These are phyloP conservation scores for Intellagama lesueurii DNA, from an alignment of 2,797 vertebrate genomes.

Conservation along the genomic window DNA sequence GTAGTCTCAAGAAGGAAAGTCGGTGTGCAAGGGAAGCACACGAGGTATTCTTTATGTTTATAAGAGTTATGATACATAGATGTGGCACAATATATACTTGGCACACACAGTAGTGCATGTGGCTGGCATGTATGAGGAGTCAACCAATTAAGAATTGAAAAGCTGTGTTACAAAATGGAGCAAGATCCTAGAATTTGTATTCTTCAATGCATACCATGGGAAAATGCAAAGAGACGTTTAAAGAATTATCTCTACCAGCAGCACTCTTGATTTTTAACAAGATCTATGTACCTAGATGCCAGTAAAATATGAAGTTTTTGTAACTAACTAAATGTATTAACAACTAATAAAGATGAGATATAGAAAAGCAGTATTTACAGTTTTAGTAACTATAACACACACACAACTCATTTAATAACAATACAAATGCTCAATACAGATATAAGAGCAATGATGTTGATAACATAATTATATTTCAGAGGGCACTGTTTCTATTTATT, in stretches of 20 bases:
- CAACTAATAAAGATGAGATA: background rate
- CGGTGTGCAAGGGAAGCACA: background rate
- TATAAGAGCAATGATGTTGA: background rate
- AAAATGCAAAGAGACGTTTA: background rate
- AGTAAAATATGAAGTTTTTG: background rate
- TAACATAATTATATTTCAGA: background rate
- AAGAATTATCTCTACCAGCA: background rate
- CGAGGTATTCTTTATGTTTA: background rate
- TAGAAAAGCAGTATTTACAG: background rate
- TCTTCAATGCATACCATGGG: background rate
- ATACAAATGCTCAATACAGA: background rate
- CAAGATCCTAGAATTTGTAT: background rate
- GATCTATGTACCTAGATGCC: background rate
- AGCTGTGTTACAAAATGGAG: conserved; percentile 1
- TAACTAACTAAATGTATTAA: background rate
- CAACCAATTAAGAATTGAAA: background rate
- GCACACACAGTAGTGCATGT: background rate
- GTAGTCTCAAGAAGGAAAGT: background rate
- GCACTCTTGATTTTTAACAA: background rate
- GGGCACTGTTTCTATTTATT: background rate
- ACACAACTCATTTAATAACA: background rate
- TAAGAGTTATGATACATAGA: background rate
- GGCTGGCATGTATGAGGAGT: conserved; percentile 3
- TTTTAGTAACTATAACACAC: background rate
- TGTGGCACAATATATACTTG: background rate